A percentile compares a stretch with the other conserved stretches of the same genome.
Conservation (phyloP, 2,113 vertebrate species). For the Sula dactylatra region DNA sequence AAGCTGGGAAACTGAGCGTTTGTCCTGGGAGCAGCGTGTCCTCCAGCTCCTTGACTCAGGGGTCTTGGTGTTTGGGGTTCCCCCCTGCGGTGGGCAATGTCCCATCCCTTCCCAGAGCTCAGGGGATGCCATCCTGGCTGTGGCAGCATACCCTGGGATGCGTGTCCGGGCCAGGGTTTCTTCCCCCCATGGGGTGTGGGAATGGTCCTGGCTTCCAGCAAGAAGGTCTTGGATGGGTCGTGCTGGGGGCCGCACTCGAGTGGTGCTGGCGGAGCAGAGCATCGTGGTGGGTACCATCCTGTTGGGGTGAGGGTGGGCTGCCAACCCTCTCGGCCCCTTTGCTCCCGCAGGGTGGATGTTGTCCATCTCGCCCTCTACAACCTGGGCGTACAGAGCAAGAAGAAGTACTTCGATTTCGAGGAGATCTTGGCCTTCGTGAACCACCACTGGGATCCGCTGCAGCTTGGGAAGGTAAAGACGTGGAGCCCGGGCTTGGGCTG, state of each 20-base stretch:
- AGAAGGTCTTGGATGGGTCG: neutral
- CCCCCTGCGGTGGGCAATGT: rapidly evolving
- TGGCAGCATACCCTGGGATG: rapidly evolving
- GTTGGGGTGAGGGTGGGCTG: neutral
- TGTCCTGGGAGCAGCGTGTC: neutral
- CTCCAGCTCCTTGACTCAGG: neutral
- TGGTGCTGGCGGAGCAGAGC: neutral
- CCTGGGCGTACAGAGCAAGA: slow-evolving; percentile 93
- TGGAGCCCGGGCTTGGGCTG: rapidly evolving
- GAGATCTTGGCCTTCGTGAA: slow-evolving; percentile 92
- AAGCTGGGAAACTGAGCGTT: neutral
- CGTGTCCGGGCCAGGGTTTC: neutral
- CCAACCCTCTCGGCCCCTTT: neutral
- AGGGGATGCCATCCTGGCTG: neutral
- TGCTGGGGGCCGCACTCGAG: neutral
- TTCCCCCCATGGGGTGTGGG: neutral
- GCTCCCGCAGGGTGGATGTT: slow-evolving; percentile 85
- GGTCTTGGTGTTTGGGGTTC: neutral
- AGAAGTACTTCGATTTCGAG: slow-evolving; percentile 97
- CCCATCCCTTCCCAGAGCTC: neutral
- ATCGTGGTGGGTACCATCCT: neutral
- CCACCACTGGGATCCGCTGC: slow-evolving; percentile 90
- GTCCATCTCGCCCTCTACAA: slow-evolving; percentile 96
- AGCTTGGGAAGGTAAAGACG: slow-evolving; percentile 87
- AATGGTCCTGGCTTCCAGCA: neutral